Evolutionary conservation across 1,140 invertebrate genomes (phyloP), one percentile per base, ranked within the genome.

Genomic region (Gonioctena quinquepunctata): DNA sequence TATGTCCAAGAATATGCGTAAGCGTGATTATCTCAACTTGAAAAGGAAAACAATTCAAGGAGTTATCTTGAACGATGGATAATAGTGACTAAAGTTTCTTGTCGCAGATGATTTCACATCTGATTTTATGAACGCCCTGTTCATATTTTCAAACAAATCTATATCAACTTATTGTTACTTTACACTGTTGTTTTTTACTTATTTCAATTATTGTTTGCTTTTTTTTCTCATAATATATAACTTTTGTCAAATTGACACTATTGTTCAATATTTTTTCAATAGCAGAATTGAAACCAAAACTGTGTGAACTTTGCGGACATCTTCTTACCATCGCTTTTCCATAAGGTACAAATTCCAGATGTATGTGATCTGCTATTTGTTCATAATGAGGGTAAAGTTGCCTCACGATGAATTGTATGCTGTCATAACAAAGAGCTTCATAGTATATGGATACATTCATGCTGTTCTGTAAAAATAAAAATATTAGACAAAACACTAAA

Each of bases 361-460:
- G 76, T 8, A 91, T 77, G 64, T 86, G 84, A 0, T 85, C 71
- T 25, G 74, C 59, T 69, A 80, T 33, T 88, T 73, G 11, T 79
- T 71, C 42, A 74, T 88, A 85, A 0, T 87, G 81, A 4, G 83
- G 80, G 18, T 71, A 78, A 28, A 89, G 78, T 73, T 92, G 87
- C 1, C 76, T 72, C 0, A 63, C 83, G 62, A 93, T 87, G 75
- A 93, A 95, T 18, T 82, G 68, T 28, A 87, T 87, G 76, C 92
- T 94, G 76, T 93, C 92, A 0, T 89, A 89, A 79, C 94, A 96
- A 0, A 94, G 80, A 4, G 89, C 87, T 83, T 96, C 94, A 77
- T 94, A 95, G 77, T 92, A 94, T 59, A 95, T 66, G 0, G 77
- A 63, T 6, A 80, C 74, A 52, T 73, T 75, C 4, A 79, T 13